A percentile compares a stretch with the other conserved stretches of the same genome.
These are phyloP conservation scores for Operophtera brumata DNA, from an alignment of 2,888 invertebrate species.

Conservation along the genomic window DNA sequence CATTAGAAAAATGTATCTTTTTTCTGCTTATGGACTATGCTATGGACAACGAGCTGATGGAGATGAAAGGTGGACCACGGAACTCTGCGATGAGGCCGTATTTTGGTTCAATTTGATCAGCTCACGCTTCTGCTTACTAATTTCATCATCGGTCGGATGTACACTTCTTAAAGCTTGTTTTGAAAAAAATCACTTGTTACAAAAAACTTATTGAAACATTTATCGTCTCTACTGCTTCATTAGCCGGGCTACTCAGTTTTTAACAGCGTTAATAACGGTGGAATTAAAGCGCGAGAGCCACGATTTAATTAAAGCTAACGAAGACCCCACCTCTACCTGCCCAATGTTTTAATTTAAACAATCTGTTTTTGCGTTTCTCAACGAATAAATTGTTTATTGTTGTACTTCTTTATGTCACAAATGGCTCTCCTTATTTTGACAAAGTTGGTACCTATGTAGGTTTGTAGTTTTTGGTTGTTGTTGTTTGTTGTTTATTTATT, in stretches of 20 bases:
- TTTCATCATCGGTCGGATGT: too few species aligned
- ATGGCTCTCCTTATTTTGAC: not conserved
- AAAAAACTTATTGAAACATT: too few species aligned
- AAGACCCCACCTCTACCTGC: conserved; percentile 68
- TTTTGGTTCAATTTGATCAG: too few species aligned
- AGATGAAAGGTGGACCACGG: too few species aligned
- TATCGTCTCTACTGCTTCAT: conserved; percentile 36
- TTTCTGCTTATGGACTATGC: too few species aligned
- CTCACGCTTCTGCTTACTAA: too few species aligned
- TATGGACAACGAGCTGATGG: too few species aligned
- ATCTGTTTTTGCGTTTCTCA: conserved; percentile 46
- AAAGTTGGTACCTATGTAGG: not conserved
- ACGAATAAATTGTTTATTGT: conserved; percentile 4
- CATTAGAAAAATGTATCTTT: too few species aligned
- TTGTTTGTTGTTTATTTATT: not conserved
- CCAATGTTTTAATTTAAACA: conserved; percentile 65
- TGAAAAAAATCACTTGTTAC: too few species aligned
- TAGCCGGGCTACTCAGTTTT: conserved; percentile 68
- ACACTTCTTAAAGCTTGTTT: too few species aligned
- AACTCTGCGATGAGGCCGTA: too few species aligned
- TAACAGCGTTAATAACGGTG: conserved; percentile 82
- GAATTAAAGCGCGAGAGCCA: conserved; percentile 80
- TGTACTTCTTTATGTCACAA: not conserved
- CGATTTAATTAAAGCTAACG: conserved; percentile 81
- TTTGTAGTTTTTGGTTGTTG: too few species aligned